Conservation (phyloP, 2,888 invertebrate species). For the Eudasyphora cyanicolor region DNA sequence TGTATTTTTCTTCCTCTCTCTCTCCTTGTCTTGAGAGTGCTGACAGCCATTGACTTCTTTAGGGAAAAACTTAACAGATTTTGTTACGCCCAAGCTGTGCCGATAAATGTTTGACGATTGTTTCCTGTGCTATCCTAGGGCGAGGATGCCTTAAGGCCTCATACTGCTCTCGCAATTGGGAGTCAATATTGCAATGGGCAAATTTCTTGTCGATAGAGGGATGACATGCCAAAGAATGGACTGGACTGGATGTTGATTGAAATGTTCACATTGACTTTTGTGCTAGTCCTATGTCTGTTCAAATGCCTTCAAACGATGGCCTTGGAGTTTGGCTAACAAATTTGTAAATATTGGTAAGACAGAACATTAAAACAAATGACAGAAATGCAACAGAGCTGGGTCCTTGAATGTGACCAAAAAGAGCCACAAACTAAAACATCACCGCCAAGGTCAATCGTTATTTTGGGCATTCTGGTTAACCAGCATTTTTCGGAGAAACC, state of each 20-base stretch:
- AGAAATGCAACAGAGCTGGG: conserved; percentile 40
- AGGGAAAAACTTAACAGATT: conserved; percentile 47
- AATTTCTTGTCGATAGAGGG: no score
- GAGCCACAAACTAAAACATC: not conserved
- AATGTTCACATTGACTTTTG: not conserved
- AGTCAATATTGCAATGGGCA: conserved; percentile 36
- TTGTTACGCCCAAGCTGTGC: conserved; percentile 59
- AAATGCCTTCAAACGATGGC: conserved; percentile 6
- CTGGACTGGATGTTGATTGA: not conserved
- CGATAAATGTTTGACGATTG: conserved; percentile 52
- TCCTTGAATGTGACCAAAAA: conserved; percentile 51
- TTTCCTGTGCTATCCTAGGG: conserved; percentile 35
- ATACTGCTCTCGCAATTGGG: conserved; percentile 52
- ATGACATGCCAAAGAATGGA: not conserved
- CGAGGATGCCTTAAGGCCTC: conserved; percentile 19
- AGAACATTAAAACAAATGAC: conserved; percentile 33
- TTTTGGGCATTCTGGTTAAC: conserved; percentile 65
- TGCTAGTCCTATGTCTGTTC: not conserved
- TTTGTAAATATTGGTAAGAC: conserved; percentile 58
- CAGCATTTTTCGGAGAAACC: conserved; percentile 55
- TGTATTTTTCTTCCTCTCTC: no score
- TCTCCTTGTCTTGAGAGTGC: no score
- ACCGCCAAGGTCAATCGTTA: conserved; percentile 64
- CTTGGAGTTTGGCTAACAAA: conserved; percentile 50
- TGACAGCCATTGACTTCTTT: conserved; percentile 63